A percentile compares a stretch with the other conserved stretches of the same genome.
Evolutionary conservation across 2,888 invertebrate species (phyloP).

Genomic region (Chirona hameri): DNA sequence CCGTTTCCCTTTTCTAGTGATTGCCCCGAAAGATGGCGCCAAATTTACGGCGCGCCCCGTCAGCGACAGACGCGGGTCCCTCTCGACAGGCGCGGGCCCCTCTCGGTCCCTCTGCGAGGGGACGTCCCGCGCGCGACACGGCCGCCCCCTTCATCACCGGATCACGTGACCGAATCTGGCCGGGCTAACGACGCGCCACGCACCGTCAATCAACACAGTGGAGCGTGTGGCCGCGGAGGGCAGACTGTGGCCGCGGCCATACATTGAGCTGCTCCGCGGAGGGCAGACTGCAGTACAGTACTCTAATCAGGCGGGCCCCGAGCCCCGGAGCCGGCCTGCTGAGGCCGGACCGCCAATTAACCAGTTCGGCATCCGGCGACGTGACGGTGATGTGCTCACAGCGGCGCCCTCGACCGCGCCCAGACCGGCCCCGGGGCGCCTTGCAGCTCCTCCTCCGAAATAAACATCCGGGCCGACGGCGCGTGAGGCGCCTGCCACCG

Average conservation of each 20-base stretch:
- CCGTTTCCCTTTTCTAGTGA: neutral
- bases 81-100: neutral
- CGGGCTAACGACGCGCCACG: neutral
- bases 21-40: slow-evolving; percentile 5
- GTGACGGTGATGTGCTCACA: no score
- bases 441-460: neutral
- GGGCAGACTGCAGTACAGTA: neutral
- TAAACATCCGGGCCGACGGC: neutral
- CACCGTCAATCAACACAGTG: neutral
- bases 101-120: no score
- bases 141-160: neutral
- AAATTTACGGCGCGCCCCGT: neutral
- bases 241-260: no score
- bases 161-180: neutral
- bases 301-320: neutral
- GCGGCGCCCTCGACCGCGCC: no score
- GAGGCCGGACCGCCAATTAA: neutral
- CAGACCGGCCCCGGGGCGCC: no score
- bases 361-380: neutral
- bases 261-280: neutral
- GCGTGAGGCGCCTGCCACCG: no score
- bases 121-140: neutral
- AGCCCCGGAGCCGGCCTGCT: neutral
- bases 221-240: neutral
- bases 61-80: neutral